These are phyloP conservation scores for Danionella cerebrum DNA, from an alignment of 2,113 vertebrate genomes.

Conservation along the genomic window DNA sequence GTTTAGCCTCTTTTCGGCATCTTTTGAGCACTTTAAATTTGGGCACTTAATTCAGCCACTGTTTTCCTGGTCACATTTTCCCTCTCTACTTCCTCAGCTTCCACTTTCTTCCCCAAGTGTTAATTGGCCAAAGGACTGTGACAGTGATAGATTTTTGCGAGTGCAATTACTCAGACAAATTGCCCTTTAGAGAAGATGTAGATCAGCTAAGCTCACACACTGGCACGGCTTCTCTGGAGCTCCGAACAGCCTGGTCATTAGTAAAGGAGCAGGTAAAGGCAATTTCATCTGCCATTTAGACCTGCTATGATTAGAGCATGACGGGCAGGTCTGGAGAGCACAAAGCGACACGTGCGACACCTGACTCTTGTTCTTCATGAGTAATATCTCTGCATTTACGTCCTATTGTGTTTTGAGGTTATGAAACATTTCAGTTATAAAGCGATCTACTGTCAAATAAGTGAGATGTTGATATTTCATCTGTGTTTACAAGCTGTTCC, in stretches of 20 bases:
- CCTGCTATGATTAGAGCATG: slow-evolving; percentile 19
- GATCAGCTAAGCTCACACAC: slow-evolving; percentile 32
- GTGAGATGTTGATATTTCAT: too few relatives aligned
- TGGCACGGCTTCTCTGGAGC: slow-evolving; percentile 37
- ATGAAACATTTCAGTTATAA: too few relatives aligned
- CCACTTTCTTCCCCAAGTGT: slow-evolving; percentile 34
- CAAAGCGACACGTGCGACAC: too few relatives aligned
- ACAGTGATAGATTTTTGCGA: slow-evolving; percentile 46
- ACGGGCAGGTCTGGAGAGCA: not conserved
- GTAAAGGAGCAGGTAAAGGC: slow-evolving; percentile 25
- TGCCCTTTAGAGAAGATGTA: slow-evolving; percentile 45
- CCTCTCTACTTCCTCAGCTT: slow-evolving; percentile 12
- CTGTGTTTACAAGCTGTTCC: not conserved
- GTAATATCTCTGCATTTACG: too few relatives aligned
- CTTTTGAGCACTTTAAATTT: not conserved
- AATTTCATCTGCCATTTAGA: slow-evolving; percentile 38
- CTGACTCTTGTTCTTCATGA: too few relatives aligned
- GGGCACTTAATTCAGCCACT: not conserved
- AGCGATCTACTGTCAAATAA: too few relatives aligned
- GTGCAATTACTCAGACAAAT: slow-evolving; percentile 47
- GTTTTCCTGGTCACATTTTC: slow-evolving; percentile 26
- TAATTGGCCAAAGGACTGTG: slow-evolving; percentile 39
- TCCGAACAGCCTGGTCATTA: slow-evolving; percentile 35
- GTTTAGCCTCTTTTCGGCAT: too few relatives aligned
- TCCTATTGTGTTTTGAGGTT: too few relatives aligned